Evolutionary conservation across 2,888 invertebrate species (phyloP).

Genomic region (Brenthis ino): DNA sequence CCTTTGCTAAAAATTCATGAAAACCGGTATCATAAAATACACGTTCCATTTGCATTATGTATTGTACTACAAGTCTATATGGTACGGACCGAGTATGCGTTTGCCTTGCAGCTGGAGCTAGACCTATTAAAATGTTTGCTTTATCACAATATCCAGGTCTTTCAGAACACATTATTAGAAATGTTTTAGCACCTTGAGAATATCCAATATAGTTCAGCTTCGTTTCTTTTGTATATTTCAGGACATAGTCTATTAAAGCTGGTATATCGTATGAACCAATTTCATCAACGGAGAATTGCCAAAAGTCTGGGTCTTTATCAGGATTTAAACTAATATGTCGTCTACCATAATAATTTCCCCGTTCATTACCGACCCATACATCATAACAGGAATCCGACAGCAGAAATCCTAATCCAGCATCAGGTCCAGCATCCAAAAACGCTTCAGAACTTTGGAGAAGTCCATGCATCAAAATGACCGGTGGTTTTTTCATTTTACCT

Average conservation of each 20-base stretch:
- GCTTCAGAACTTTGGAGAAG: slow-evolving; percentile 60
- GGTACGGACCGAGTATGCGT: slow-evolving; percentile 61
- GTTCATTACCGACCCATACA: slow-evolving; percentile 56
- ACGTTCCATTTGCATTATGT: slow-evolving; percentile 44
- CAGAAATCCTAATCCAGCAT: slow-evolving; percentile 49
- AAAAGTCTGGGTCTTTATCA: slow-evolving; percentile 65
- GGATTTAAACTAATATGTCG: slow-evolving; percentile 71
- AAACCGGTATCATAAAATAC: slow-evolving; percentile 46
- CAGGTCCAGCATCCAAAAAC: slow-evolving; percentile 62
- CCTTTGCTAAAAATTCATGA: slow-evolving; percentile 57
- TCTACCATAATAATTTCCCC: slow-evolving; percentile 75
- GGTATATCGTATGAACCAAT: slow-evolving; percentile 90
- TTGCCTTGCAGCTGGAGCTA: slow-evolving; percentile 84
- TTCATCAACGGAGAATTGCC: slow-evolving; percentile 84
- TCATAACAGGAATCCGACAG: slow-evolving; percentile 51
- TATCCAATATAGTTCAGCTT: slow-evolving; percentile 84
- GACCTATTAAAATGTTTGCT: slow-evolving; percentile 80
- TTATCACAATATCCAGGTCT: slow-evolving; percentile 85
- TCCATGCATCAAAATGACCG: slow-evolving; percentile 67
- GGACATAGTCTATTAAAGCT: slow-evolving; percentile 70
- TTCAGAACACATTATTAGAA: slow-evolving; percentile 85
- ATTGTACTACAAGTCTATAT: slow-evolving; percentile 44
- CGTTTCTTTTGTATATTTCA: slow-evolving; percentile 50
- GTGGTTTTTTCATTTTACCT: slow-evolving; percentile 44
- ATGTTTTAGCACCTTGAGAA: slow-evolving; percentile 87